These are phyloP conservation scores for Lagorchestes hirsutus DNA, from an alignment of 2,797 vertebrate genomes.

Conservation along the genomic window DNA sequence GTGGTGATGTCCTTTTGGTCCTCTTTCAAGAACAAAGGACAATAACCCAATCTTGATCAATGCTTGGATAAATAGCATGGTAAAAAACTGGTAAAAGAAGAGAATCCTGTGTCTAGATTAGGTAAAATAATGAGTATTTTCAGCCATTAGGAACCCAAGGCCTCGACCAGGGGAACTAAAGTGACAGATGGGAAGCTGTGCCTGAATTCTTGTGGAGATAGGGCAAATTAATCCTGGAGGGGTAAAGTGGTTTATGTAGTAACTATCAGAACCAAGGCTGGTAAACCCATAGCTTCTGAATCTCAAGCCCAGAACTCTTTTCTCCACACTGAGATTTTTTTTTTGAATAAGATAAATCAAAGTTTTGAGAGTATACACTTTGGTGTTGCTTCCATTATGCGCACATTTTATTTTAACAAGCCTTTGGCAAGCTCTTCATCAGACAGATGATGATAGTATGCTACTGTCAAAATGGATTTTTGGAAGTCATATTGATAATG, in stretches of 20 bases:
- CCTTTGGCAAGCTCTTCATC: slow-evolving; percentile 52
- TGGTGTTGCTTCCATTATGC: slow-evolving; percentile 40
- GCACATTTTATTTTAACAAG: slow-evolving; percentile 17
- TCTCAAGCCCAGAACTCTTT: background rate
- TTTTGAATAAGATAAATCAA: background rate
- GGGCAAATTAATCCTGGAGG: background rate
- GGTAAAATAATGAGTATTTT: background rate
- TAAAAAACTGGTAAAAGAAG: background rate
- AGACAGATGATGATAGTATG: slow-evolving; percentile 52
- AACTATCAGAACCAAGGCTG: slow-evolving; percentile 1
- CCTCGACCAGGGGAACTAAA: background rate
- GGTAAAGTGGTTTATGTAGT: background rate
- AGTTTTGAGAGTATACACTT: slow-evolving; percentile 26
- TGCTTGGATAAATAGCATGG: background rate
- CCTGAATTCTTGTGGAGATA: background rate
- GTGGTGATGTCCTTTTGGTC: too few species aligned
- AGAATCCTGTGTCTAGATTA: background rate
- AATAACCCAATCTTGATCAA: too few species aligned
- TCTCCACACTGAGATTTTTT: background rate
- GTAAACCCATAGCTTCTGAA: background rate
- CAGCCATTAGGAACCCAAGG: background rate
- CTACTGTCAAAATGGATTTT: slow-evolving; percentile 54
- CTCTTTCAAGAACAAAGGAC: too few species aligned
- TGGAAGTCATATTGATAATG: slow-evolving; percentile 49
- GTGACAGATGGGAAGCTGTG: background rate